Conservation (phyloP, 2,797 vertebrate genomes). For the Leucoraja ocellata region DNA sequence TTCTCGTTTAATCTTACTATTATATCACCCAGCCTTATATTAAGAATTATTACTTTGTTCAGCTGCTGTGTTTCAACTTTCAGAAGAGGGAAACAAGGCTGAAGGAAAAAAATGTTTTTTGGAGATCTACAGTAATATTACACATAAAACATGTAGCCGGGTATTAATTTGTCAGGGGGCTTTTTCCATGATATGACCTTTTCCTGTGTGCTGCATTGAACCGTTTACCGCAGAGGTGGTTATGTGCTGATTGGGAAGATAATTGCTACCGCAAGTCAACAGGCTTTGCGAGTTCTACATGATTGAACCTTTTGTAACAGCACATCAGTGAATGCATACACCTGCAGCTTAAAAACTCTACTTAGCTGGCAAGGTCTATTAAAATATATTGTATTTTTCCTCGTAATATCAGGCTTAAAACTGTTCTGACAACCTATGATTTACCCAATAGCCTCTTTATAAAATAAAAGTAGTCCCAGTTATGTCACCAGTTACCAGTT, state of each 20-base stretch:
- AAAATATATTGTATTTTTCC: constrained; percentile 4
- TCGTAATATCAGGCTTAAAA: constrained; percentile 3
- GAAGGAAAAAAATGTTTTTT: background rate
- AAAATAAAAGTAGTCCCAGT: constrained; percentile 22
- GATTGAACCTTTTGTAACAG: constrained; percentile 10
- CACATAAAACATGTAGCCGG: background rate
- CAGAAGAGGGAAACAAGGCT: background rate
- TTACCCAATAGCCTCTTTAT: constrained; percentile 10
- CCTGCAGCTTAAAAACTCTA: background rate
- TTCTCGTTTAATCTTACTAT: too few relatives aligned
- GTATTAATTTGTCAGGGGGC: background rate
- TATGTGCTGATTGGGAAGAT: background rate
- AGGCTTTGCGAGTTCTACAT: constrained; percentile 7
- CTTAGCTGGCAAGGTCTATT: background rate
- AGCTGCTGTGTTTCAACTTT: background rate
- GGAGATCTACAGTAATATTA: background rate
- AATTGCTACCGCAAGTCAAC: background rate
- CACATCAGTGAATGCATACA: background rate
- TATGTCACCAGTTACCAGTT: background rate
- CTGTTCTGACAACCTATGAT: constrained; percentile 8
- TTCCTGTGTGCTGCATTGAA: background rate
- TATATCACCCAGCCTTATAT: background rate
- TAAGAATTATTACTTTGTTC: background rate
- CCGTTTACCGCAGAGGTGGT: background rate
- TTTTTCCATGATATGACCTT: background rate